A percentile compares a stretch with the other conserved stretches of the same genome.
These are phyloP conservation scores for Otis tarda DNA, from an alignment of 2,113 vertebrate genomes.

Conservation along the genomic window DNA sequence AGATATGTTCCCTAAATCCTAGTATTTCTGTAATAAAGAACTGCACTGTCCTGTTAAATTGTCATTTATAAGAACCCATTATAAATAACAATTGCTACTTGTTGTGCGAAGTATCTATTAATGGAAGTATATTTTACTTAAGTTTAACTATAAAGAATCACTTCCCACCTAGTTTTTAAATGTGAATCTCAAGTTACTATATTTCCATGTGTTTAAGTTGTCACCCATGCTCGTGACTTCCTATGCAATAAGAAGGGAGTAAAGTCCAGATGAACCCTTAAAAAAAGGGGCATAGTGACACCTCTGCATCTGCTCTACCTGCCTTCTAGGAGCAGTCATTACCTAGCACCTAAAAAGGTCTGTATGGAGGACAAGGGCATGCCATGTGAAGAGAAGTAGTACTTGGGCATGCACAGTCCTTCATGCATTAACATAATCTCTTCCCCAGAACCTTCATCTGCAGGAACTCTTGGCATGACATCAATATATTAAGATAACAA, in stretches of 20 bases:
- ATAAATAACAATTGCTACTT: not conserved
- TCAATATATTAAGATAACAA: not conserved
- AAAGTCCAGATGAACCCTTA: not conserved
- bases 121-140: not conserved
- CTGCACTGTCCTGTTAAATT: not conserved
- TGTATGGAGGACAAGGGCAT: not conserved
- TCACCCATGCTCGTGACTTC: not conserved
- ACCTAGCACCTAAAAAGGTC: not conserved
- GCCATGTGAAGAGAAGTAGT: not conserved
- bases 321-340: not conserved
- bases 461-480: not conserved
- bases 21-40: not conserved
- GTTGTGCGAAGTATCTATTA: not conserved
- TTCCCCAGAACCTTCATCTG: not conserved
- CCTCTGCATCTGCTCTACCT: not conserved
- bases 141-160: not conserved
- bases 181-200: not conserved
- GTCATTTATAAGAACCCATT: not conserved
- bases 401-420: accelerated
- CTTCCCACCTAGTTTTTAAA: not conserved
- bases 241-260: not conserved
- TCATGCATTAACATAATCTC: not conserved
- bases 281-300: not conserved
- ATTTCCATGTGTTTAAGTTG: not conserved
- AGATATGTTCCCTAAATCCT: not conserved